Evolutionary conservation across 2,113 vertebrate genomes (phyloP).

Genomic region (Galeopterus variegatus): DNA sequence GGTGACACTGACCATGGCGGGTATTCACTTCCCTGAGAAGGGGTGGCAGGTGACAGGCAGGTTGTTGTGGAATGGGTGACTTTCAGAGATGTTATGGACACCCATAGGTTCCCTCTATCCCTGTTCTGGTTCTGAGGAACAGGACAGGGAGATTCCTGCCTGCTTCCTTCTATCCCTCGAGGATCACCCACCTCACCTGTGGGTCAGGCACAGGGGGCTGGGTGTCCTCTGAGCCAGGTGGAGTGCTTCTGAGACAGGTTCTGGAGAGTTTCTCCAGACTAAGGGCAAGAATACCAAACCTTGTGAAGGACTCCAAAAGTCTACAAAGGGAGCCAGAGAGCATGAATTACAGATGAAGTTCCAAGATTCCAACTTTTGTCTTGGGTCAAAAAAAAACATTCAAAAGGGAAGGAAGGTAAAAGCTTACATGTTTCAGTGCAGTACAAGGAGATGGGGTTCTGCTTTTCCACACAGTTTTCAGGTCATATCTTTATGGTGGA

Average conservation of each 20-base stretch:
- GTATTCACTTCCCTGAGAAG: neutral
- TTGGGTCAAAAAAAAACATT: constrained; percentile 54
- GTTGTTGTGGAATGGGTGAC: neutral
- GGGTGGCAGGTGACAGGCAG: constrained; percentile 20
- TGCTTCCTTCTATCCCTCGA: neutral
- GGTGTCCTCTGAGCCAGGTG: constrained; percentile 20
- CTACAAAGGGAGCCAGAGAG: constrained; percentile 33
- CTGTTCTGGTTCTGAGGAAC: neutral
- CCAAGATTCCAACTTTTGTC: constrained; percentile 61
- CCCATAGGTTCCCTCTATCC: neutral
- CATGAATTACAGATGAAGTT: constrained; percentile 15
- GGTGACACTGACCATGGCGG: neutral
- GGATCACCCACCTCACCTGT: neutral
- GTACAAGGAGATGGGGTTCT: constrained; percentile 56
- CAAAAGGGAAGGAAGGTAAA: constrained; percentile 49
- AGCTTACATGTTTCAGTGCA: constrained; percentile 22
- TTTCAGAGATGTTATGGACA: neutral
- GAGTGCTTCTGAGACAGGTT: constrained; percentile 52
- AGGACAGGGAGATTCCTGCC: neutral
- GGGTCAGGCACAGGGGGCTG: neutral
- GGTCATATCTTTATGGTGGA: constrained; percentile 49
- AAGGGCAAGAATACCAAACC: constrained; percentile 40
- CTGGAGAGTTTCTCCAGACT: constrained; percentile 38
- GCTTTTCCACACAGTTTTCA: constrained; percentile 66
- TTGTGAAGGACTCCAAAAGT: constrained; percentile 19